Percentiles rank a stretch among this genome's conserved stretches.
These are phyloP conservation scores for Phenganax stokvisi DNA, from an alignment of 92 coral and sea anemone genomes.

Conservation along the genomic window DNA sequence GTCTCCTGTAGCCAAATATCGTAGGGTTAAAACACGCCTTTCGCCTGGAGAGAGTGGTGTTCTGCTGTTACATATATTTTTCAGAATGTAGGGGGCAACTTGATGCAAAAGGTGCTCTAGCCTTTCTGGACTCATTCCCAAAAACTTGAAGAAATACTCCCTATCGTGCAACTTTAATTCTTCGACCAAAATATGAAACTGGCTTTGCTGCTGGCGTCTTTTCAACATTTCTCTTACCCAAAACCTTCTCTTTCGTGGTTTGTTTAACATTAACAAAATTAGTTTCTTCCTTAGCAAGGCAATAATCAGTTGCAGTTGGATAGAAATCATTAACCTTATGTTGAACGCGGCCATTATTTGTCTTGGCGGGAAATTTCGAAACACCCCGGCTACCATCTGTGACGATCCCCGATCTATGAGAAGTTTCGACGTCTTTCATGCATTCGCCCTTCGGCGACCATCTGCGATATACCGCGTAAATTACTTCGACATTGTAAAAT, in stretches of 20 bases:
- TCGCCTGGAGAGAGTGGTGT: constrained; percentile 40
- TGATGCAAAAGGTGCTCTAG: constrained; percentile 35
- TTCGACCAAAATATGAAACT: constrained; percentile 39
- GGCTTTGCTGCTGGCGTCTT: constrained; percentile 43
- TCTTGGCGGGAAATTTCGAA: background rate
- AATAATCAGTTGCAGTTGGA: background rate
- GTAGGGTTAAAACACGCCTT: constrained; percentile 35
- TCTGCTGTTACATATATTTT: constrained; percentile 41
- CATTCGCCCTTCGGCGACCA: too few relatives aligned
- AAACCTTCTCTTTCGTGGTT: constrained; percentile 43
- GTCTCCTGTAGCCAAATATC: constrained; percentile 47
- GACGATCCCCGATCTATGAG: background rate
- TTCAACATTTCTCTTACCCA: constrained; percentile 48
- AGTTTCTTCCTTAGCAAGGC: constrained; percentile 10
- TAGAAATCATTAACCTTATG: background rate
- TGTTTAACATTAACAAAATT: constrained; percentile 3
- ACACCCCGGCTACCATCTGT: background rate
- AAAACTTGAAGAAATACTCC: constrained; percentile 50
- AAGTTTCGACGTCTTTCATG: too few relatives aligned
- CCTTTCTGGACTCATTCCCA: constrained; percentile 45
- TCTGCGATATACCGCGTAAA: too few relatives aligned
- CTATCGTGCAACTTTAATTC: constrained; percentile 47
- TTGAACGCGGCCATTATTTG: constrained; percentile 3
- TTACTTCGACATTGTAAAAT: too few relatives aligned
- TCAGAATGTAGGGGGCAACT: constrained; percentile 28